phyloP scores from a whole-genome alignment of 2,797 vertebrate species.

The Anas georgica region DNA sequence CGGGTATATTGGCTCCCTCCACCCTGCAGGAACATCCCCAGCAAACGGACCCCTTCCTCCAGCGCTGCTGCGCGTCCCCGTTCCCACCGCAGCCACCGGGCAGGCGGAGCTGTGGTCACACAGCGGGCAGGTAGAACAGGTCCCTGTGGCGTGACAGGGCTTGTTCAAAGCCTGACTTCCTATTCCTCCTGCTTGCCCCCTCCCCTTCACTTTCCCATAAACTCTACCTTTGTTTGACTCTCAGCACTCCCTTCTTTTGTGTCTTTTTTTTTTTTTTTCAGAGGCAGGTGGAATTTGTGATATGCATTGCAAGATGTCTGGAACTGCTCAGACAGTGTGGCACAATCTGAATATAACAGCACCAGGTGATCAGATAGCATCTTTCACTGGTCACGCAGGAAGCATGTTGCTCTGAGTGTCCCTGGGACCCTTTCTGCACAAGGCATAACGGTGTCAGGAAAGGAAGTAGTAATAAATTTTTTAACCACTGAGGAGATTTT shows the following conservation, averaged over 20 bases:
- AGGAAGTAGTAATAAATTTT: neutral
- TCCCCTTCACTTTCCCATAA: slow-evolving; percentile 48
- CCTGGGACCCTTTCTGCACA: neutral
- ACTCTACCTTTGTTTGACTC: slow-evolving; percentile 63
- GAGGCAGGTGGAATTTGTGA: neutral
- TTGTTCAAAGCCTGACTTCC: slow-evolving; percentile 52
- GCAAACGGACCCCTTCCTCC: neutral
- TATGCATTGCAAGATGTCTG: slow-evolving; percentile 13
- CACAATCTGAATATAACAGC: neutral
- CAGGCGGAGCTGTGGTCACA: slow-evolving; percentile 59
- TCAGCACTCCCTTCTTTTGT: slow-evolving; percentile 27
- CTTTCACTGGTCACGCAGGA: neutral
- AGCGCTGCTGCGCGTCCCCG: neutral
- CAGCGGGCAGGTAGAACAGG: slow-evolving; percentile 43
- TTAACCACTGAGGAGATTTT: neutral
- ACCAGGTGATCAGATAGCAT: neutral
- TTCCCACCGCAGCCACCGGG: slow-evolving; percentile 48
- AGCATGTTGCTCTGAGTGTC: neutral
- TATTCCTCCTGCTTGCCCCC: slow-evolving; percentile 40
- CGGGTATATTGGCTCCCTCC: rapidly evolving
- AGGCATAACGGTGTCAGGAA: neutral
- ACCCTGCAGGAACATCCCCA: neutral
- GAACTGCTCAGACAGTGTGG: neutral
- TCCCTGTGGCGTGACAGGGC: neutral
- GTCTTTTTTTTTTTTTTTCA: neutral